A percentile compares a stretch with the other conserved stretches of the same genome.
Conservation (phyloP, 2,888 invertebrate species). For the Pollenia angustigena region DNA sequence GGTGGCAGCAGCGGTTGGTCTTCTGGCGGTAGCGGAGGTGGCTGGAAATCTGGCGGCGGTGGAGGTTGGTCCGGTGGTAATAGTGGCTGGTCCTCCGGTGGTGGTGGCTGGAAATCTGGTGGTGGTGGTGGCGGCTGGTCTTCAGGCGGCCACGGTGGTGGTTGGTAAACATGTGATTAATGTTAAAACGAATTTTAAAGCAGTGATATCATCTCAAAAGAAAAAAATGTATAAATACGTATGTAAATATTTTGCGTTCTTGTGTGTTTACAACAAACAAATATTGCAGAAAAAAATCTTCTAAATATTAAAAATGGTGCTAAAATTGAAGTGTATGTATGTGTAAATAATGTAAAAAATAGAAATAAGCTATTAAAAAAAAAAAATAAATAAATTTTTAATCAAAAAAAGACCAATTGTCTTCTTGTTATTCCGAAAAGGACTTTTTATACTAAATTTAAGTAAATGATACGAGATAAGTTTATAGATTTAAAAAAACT, state of each 20-base stretch:
- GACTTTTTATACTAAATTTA: neutral
- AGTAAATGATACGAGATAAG: too few species aligned
- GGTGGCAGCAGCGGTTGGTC: slow-evolving; percentile 73
- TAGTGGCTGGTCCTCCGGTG: slow-evolving; percentile 57
- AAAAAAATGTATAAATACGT: neutral
- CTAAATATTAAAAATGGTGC: slow-evolving; percentile 24
- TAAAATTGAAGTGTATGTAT: slow-evolving; percentile 61
- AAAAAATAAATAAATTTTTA: slow-evolving; percentile 37
- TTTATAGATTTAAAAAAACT: too few species aligned
- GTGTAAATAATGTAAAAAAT: slow-evolving; percentile 69
- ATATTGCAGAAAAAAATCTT: slow-evolving; percentile 18
- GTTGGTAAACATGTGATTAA: slow-evolving; percentile 55
- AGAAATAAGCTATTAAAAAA: slow-evolving; percentile 60
- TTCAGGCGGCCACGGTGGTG: slow-evolving; percentile 47
- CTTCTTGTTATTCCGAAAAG: neutral
- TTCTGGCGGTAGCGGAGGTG: slow-evolving; percentile 71
- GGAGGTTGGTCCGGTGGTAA: slow-evolving; percentile 73
- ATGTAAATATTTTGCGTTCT: slow-evolving; percentile 59
- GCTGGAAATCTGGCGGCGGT: slow-evolving; percentile 74
- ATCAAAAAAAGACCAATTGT: neutral
- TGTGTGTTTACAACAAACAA: slow-evolving; percentile 40
- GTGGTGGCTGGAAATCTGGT: slow-evolving; percentile 69
- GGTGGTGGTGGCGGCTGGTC: slow-evolving; percentile 58
- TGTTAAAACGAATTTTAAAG: neutral
- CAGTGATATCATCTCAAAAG: slow-evolving; percentile 58